Evolutionary conservation across 2,888 invertebrate genomes (phyloP), one percentile per base, ranked within the genome.

Genomic region (Pammene fasciana): DNA sequence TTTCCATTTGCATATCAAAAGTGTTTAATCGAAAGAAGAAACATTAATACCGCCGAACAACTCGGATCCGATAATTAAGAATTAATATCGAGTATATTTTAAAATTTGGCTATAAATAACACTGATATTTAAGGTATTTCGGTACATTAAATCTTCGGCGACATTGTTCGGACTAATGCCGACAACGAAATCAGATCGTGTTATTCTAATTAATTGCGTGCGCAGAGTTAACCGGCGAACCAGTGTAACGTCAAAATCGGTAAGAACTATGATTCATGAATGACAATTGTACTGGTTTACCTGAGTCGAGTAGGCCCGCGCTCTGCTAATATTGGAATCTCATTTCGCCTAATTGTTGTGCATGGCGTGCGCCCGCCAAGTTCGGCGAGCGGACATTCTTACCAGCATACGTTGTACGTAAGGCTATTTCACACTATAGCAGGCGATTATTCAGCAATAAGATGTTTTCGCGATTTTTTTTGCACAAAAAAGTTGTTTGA

Each of bases 41-140:
- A 70, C 65, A 70, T 60, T 65, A 65, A 68, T 64, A 68, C 64
- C 64, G 57, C 57, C 41, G 57, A 64, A 52, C 64, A 43, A 57
- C 57, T 36, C 52, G 26, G 59, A 59, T 65, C 54, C 54, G 60
- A 60, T 65, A 65, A 70, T 76, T 70, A 73, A 75, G 75, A 82
- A 80, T 67, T 75, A 72, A 80, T 73, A 81, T 81, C 75, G 76
- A 74, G 79, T 81, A 80, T 80, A 79, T 73, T 80, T 74, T 76
- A 75, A 77, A 79, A 85, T 79, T 85, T 84, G 87, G 84, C 83
- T 81, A 88, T 91, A 90, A 90, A 90, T 89, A 82, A 83, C 80
- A 71, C 72, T 79, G 86, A 88, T 86, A 86, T 87, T 86, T 89
- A 76, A 82, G 82, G 84, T 85, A 89, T 88, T 87, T 82, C 79